phyloP scores from a whole-genome alignment of 1,140 invertebrate species.

The Eufriesea mexicana region DNA sequence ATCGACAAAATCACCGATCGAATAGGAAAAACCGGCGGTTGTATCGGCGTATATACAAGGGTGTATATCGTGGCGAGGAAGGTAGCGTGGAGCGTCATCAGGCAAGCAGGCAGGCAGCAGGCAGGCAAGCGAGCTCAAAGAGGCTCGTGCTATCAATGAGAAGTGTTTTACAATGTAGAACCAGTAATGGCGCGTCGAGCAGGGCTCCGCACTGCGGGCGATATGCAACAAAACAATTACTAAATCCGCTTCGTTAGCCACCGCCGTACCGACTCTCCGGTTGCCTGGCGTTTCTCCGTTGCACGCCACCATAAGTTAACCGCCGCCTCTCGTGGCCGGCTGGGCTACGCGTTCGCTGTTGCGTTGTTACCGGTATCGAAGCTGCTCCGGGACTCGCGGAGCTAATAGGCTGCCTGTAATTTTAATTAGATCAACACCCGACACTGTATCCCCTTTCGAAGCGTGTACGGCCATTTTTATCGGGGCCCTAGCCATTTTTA shows the following conservation, averaged over 20 bases:
- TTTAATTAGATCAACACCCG: constrained; percentile 69
- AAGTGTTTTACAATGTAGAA: constrained; percentile 74
- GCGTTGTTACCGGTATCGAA: constrained; percentile 53
- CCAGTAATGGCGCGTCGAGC: constrained; percentile 58
- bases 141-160: constrained; percentile 69
- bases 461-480: constrained; percentile 35
- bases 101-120: constrained; percentile 1
- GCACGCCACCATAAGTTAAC: constrained; percentile 62
- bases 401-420: constrained; percentile 60
- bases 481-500: neutral
- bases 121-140: constrained; percentile 23
- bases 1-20: neutral
- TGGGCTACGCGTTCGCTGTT: neutral
- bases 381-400: constrained; percentile 34
- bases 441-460: constrained; percentile 50
- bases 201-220: constrained; percentile 35
- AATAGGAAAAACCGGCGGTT: neutral
- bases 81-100: constrained; percentile 34
- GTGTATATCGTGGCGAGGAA: constrained; percentile 38
- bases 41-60: constrained; percentile 15
- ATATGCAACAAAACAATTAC: constrained; percentile 70
- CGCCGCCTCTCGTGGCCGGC: constrained; percentile 28
- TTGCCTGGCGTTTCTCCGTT: constrained; percentile 39
- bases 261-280: constrained; percentile 26
- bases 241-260: constrained; percentile 62